phyloP scores from a whole-genome alignment of 2,888 invertebrate genomes.

The Hipparchia sbordonii region DNA sequence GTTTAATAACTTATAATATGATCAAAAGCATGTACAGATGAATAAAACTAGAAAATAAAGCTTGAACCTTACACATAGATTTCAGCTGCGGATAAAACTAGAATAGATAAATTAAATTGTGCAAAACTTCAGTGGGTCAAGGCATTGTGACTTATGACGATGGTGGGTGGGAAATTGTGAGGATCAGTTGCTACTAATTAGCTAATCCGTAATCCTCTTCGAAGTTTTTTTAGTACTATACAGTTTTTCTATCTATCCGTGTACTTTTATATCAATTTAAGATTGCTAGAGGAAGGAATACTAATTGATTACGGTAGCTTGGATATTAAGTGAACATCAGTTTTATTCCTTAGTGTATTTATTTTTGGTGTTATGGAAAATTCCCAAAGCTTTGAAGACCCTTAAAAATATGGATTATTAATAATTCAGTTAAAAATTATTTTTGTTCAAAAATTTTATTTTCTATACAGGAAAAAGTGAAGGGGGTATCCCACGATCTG shows the following conservation, averaged over 20 bases:
- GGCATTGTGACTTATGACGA: not conserved
- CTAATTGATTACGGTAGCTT: not conserved
- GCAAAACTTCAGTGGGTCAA: not conserved
- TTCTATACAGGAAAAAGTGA: constrained; percentile 88
- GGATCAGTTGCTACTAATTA: not conserved
- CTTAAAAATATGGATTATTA: not conserved
- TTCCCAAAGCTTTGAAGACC: no score
- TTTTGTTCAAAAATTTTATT: not conserved
- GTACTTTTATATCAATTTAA: not conserved
- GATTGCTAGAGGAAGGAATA: not conserved
- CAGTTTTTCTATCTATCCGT: not conserved
- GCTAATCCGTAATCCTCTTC: constrained; percentile 10
- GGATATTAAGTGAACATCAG: not conserved
- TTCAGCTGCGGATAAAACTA: not conserved
- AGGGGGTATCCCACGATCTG: constrained; percentile 89
- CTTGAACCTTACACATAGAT: not conserved
- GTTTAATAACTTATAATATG: no score
- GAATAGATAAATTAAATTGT: not conserved
- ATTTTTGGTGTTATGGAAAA: no score
- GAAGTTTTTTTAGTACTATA: not conserved
- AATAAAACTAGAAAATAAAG: not conserved
- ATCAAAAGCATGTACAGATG: no score
- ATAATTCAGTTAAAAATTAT: not conserved
- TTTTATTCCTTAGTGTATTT: no score
- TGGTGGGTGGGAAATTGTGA: not conserved